These are phyloP conservation scores for Enhydra lutris DNA, from an alignment of 2,113 vertebrate genomes.

Conservation along the genomic window DNA sequence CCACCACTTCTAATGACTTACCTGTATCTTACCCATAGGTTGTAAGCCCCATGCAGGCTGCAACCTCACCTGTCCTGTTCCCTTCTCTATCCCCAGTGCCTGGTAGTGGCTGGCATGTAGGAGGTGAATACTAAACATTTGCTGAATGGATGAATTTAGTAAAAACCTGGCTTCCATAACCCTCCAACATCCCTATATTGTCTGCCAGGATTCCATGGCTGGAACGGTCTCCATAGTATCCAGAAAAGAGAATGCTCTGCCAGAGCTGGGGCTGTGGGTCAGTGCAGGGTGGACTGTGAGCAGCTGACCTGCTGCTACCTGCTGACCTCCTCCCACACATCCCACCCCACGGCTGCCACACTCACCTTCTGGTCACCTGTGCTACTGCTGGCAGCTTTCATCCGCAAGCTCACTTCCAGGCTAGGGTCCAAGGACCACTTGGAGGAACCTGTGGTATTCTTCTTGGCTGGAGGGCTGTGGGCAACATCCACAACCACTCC, in stretches of 20 bases:
- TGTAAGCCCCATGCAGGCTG: not conserved
- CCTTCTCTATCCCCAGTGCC: not conserved
- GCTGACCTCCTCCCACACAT: fast-evolving
- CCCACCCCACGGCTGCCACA: fast-evolving
- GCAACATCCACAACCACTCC: conserved; percentile 68
- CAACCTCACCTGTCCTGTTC: fast-evolving
- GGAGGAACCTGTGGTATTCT: conserved; percentile 1
- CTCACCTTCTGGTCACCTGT: conserved; percentile 82
- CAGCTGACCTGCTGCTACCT: fast-evolving
- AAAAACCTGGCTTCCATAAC: fast-evolving
- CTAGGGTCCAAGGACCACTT: conserved; percentile 76
- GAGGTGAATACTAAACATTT: not conserved
- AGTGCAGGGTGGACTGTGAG: fast-evolving
- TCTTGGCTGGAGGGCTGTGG: conserved; percentile 50
- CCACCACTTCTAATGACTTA: fast-evolving
- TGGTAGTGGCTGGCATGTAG: not conserved
- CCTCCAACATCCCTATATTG: fast-evolving
- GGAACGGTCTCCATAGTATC: not conserved
- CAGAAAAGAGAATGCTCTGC: no score
- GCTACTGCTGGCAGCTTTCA: conserved; percentile 56
- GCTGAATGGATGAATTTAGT: not conserved
- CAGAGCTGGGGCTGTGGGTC: not conserved
- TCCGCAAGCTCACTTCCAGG: conserved; percentile 74
- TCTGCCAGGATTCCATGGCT: not conserved
- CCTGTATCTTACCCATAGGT: fast-evolving